These are phyloP conservation scores for Leptatherina wallacei DNA, from an alignment of 2,797 vertebrate species.

Conservation along the genomic window DNA sequence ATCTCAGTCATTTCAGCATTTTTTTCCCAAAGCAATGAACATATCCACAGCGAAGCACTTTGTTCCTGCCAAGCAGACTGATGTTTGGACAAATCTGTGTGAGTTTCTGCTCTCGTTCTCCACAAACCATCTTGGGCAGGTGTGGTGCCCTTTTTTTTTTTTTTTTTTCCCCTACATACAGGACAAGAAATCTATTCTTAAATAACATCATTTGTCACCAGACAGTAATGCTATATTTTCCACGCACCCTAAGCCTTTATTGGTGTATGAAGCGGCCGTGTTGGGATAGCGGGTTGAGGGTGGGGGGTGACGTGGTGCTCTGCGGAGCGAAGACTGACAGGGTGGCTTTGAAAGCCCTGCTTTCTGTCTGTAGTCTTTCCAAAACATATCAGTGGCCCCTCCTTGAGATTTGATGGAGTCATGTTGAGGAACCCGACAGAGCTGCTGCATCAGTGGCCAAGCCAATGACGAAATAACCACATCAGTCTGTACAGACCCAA, in stretches of 20 bases:
- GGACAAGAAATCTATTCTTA: conserved; percentile 54
- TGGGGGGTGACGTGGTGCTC: conserved; percentile 40
- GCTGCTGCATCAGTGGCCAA: conserved; percentile 57
- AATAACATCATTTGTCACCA: conserved; percentile 70
- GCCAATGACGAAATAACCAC: conserved; percentile 58
- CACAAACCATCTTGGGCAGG: conserved; percentile 50
- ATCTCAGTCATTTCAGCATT: conserved; percentile 71
- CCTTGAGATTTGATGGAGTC: conserved; percentile 56
- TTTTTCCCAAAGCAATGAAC: conserved; percentile 39
- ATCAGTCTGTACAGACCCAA: conserved; percentile 44
- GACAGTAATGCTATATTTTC: conserved; percentile 71
- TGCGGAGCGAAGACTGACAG: conserved; percentile 72
- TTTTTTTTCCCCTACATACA: conserved; percentile 11
- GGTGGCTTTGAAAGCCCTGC: conserved; percentile 70
- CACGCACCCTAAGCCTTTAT: conserved; percentile 44
- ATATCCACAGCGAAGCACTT: conserved; percentile 37
- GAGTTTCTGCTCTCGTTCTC: conserved; percentile 22
- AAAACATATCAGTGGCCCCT: conserved; percentile 73
- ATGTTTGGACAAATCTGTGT: conserved; percentile 47
- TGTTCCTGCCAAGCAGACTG: conserved; percentile 51
- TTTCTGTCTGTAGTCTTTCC: conserved; percentile 77
- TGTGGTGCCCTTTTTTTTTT: conserved; percentile 49
- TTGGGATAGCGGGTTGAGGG: conserved; percentile 41
- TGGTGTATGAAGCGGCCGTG: conserved; percentile 35
- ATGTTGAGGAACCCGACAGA: conserved; percentile 57